Percentiles rank a stretch among this genome's conserved stretches.
Evolutionary conservation across 2,888 invertebrate species (phyloP).

Genomic region (Epirrhoe alternata): DNA sequence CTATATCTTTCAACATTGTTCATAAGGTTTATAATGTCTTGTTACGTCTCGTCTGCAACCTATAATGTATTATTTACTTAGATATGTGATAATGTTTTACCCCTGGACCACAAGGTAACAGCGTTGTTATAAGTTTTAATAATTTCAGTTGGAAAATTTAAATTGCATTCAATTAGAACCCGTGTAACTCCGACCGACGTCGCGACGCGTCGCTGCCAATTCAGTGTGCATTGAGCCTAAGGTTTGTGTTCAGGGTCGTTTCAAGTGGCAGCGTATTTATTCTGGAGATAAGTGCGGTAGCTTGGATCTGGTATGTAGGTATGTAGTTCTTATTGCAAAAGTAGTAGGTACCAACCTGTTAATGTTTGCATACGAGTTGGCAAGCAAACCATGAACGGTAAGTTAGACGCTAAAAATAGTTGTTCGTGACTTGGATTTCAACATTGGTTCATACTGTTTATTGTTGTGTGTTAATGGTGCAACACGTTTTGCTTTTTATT

Average conservation of each 20-base stretch:
- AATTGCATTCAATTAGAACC: constrained; percentile 14
- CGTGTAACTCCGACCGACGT: not conserved
- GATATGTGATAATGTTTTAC: not conserved
- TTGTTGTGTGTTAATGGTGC: constrained; percentile 9
- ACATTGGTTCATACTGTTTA: constrained; percentile 25
- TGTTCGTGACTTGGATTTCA: constrained; percentile 33
- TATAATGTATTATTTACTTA: not conserved
- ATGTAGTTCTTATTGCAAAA: not conserved
- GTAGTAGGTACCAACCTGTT: not conserved
- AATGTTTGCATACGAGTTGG: constrained; percentile 29
- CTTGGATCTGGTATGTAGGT: not conserved
- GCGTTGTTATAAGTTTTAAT: constrained; percentile 10
- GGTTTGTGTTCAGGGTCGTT: constrained; percentile 25
- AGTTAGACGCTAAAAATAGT: constrained; percentile 33
- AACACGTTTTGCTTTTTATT: constrained; percentile 7
- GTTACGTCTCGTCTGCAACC: no score
- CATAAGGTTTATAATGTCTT: no score
- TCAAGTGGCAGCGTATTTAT: constrained; percentile 34
- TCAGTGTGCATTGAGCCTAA: no score
- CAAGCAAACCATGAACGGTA: constrained; percentile 20
- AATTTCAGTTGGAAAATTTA: constrained; percentile 11
- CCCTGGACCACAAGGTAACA: constrained; percentile 7
- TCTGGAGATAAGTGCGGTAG: constrained; percentile 24
- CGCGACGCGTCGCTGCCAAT: no score
- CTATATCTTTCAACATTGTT: no score